phyloP scores from a whole-genome alignment of 2,888 invertebrate genomes.

The Lasioglossum vierecki region DNA sequence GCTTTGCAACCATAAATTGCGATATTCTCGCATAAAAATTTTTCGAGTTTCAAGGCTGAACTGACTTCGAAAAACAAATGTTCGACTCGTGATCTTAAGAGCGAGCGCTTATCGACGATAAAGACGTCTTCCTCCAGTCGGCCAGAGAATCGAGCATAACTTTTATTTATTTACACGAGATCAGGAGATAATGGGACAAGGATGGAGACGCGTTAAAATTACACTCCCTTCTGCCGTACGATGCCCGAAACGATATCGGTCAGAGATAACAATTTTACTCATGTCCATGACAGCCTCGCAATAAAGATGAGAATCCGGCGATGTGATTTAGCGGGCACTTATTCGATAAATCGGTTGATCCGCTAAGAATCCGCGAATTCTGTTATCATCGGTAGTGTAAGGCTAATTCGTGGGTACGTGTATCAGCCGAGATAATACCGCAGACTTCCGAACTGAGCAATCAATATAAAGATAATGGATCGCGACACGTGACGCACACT shows the following conservation, averaged over 20 bases:
- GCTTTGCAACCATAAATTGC: neutral
- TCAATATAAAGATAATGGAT: slow-evolving; percentile 34
- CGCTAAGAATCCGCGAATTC: neutral
- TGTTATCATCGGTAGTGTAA: neutral
- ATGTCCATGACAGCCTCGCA: neutral
- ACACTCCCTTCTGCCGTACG: neutral
- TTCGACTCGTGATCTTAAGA: neutral
- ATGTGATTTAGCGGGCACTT: neutral
- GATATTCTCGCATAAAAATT: neutral
- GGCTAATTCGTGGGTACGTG: neutral
- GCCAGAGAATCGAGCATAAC: neutral
- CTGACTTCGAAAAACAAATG: neutral
- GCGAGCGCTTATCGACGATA: neutral
- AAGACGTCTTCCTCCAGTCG: neutral
- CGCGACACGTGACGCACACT: slow-evolving; percentile 1
- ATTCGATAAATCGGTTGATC: neutral
- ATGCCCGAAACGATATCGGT: neutral
- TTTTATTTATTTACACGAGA: neutral
- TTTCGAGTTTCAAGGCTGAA: neutral
- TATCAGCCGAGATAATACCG: neutral
- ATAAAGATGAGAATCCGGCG: neutral
- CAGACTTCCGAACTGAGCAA: slow-evolving; percentile 23
- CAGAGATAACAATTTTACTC: neutral
- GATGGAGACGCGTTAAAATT: neutral
- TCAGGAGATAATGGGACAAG: neutral